Base-by-base conservation (phyloP, 2,888 invertebrate species). In the Dynastes hyllus region DNA sequence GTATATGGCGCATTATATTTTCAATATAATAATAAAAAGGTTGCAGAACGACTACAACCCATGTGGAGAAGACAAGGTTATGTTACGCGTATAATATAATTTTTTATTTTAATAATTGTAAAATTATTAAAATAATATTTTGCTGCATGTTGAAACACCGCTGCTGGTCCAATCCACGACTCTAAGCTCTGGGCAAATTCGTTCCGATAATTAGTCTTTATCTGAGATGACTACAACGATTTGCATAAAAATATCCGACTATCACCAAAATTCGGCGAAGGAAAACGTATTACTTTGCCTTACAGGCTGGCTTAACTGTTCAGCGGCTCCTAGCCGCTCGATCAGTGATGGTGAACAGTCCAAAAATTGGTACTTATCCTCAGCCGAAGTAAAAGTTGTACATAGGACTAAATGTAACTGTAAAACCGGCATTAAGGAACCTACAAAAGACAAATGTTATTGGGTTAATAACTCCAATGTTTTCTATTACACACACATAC, bases 281-380 rank as follows among this genome's bases (percentile, higher is more conserved):
- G 11, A 11, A 45, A 45, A 45, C 11, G 45, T 11, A 37, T 37
- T 40, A 69, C 32, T 81, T 84, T 86, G 91, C 91, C 92, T 90
- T 61, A 92, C 90, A 0, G 92, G 92, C 85, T 92, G 92, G 66
- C 92, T 92, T 53, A 93, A 89, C 84, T 93, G 93, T 0, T 93
- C 92, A 11, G 94, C 93, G 22, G 92, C 91, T 66, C 92, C 90
- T 76, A 94, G 88, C 69, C 94, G 89, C 81, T 93, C 93, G 84
- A 94, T 91, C 88, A 94, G 90, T 2, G 92, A 92, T 85, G 93
- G 93, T 27, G 92, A 93, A 78, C 94, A 88, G 85, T 94, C 94
- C 69, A 95, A 90, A 87, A 95, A 94, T 86, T 95, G 94, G 85
- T 93, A 93, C 86, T 94, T 94, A 83, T 93, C 94, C 2, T 94